These are phyloP conservation scores for Grus americana DNA, from an alignment of 2,113 vertebrate species.

Conservation along the genomic window DNA sequence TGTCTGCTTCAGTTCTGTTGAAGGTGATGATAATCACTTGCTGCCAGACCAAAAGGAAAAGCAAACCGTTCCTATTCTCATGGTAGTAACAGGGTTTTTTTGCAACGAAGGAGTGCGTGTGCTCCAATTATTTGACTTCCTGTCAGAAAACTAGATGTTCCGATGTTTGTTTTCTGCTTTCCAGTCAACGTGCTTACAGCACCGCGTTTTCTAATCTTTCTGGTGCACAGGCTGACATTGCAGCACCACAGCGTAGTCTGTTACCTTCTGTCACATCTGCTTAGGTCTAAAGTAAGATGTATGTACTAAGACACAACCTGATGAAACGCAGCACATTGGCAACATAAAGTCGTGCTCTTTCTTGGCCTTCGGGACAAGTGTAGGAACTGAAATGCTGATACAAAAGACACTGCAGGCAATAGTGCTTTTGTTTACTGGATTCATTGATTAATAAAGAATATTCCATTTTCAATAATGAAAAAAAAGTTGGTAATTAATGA, in stretches of 20 bases:
- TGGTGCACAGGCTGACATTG: neutral
- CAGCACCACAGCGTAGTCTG: neutral
- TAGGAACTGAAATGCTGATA: neutral
- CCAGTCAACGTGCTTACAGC: neutral
- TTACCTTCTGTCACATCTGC: slow-evolving; percentile 43
- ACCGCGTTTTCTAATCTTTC: neutral
- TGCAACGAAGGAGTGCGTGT: neutral
- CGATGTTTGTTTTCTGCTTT: neutral
- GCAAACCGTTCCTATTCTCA: neutral
- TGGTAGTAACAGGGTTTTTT: neutral
- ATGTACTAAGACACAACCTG: slow-evolving; percentile 11
- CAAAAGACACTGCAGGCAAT: neutral
- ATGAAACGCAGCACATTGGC: neutral
- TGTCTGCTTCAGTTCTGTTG: neutral
- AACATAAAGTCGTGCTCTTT: neutral
- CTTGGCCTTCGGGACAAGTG: neutral
- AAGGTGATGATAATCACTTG: slow-evolving; percentile 26
- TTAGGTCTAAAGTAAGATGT: neutral
- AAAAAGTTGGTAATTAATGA: neutral
- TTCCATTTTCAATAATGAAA: neutral
- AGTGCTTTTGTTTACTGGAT: neutral
- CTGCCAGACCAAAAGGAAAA: slow-evolving; percentile 4
- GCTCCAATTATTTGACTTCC: neutral
- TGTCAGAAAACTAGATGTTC: neutral
- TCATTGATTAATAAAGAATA: neutral